Evolutionary conservation across 2,113 vertebrate genomes (phyloP), one percentile per base, ranked within the genome.

Genomic region (Lepus europaeus): DNA sequence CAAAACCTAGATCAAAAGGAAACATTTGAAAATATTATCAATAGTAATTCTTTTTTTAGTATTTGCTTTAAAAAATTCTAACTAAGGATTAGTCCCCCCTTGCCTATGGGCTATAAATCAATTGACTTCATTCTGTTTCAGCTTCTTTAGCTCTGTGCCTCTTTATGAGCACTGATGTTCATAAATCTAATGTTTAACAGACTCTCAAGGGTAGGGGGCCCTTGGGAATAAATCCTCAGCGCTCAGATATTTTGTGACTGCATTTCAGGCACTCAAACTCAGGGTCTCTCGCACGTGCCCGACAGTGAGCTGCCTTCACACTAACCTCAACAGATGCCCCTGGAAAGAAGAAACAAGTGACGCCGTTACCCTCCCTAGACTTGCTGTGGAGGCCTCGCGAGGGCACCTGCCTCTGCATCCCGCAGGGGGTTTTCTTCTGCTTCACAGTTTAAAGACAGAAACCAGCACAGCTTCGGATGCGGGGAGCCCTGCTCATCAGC

Each of bases 1-100:
- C 16, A 91, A 97, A 90, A 36, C 5, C 53, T 76, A 69, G 11
- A 81, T 31, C 31, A 92, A 87, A 89, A 87, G 19, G 7, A 73
- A 94, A 63, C 29, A 20, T 49, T 61, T 19, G 23, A 5, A 49
- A 70, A 63, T 19, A 59, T 17, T 19, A 59, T 20, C 61, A 33
- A 68, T 2, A 70, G 3, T 16, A 93, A 77, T 80, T 86, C 17
- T 82, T 4, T 53, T 9, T 85, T 69, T 63, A 69, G 73, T 83
- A 11, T 1, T 53, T 49, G 23, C 20, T 79, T 92, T 95, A 22
- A 39, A 69, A 31, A 29, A 80, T 27, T 59, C 20, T 73, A 36
- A 23, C 31, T 73, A 29, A 66, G 36, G 11, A n/a, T 45, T 63
- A 23, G 78, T 69, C 83, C 51, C 45, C 19, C 39, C 74, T 63